Conservation (phyloP, 2,888 invertebrate genomes). For the Heliconius hortense region DNA sequence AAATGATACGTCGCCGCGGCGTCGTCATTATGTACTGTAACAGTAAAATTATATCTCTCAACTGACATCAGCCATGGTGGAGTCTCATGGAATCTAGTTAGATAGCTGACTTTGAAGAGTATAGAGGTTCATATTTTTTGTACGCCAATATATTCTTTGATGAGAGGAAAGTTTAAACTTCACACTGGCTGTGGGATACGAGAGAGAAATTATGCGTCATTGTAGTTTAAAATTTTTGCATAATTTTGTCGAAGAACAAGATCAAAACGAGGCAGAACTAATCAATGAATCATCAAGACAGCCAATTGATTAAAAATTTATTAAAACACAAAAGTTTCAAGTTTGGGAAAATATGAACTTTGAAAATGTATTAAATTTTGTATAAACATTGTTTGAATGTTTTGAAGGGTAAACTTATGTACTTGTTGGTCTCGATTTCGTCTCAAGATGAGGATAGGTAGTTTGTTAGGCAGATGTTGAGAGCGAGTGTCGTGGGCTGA, state of each 20-base stretch:
- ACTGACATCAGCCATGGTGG: not conserved
- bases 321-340: not conserved
- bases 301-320: not conserved
- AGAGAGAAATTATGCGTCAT: not conserved
- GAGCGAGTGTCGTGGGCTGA: conserved; percentile 65
- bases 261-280: not conserved
- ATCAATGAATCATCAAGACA: not conserved
- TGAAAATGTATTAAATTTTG: not conserved
- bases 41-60: not conserved
- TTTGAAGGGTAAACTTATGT: not conserved
- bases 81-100: not conserved
- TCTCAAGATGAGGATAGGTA: conserved; percentile 3
- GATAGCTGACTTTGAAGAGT: not conserved
- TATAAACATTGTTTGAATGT: not conserved
- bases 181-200: not conserved
- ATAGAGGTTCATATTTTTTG: not conserved
- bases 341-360: not conserved
- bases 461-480: conserved; percentile 56
- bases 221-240: not conserved
- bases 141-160: not conserved
- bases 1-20: not conserved
- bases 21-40: not conserved
- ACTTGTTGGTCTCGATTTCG: not conserved
- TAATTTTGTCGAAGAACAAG: not conserved
- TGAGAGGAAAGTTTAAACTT: not conserved